These are phyloP conservation scores for Pipra filicauda DNA, from an alignment of 2,113 vertebrate species.

Conservation along the genomic window DNA sequence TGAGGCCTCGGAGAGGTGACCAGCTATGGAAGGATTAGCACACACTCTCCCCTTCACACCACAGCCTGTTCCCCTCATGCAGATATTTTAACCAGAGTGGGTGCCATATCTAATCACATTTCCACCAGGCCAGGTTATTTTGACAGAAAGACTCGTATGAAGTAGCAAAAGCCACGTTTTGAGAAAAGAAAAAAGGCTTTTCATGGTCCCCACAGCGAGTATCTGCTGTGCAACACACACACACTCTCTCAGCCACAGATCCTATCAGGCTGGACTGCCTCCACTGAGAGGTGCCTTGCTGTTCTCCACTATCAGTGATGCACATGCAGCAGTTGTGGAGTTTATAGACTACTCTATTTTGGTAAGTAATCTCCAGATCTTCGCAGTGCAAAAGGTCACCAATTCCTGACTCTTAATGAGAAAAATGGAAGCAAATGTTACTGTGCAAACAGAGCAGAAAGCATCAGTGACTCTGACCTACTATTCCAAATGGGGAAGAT, in stretches of 20 bases:
- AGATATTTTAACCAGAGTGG: neutral
- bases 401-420: neutral
- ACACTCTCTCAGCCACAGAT: constrained; percentile 22
- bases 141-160: neutral
- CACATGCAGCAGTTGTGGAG: neutral
- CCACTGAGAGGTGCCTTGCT: neutral
- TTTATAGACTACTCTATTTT: constrained; percentile 24
- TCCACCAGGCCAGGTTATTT: neutral
- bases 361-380: constrained; percentile 36
- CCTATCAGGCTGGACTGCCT: constrained; percentile 16
- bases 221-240: neutral
- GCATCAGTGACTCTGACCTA: rapidly evolving
- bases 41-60: neutral
- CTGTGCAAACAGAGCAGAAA: neutral
- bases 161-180: neutral
- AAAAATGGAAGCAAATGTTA: neutral
- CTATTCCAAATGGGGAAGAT: neutral
- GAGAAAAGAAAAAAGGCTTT: neutral
- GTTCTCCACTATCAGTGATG: neutral
- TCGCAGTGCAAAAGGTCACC: constrained; percentile 12
- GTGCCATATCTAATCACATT: neutral
- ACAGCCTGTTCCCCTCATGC: neutral
- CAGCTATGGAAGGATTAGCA: neutral
- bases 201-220: neutral
- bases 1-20: neutral